phyloP scores from a whole-genome alignment of 2,797 vertebrate species.

The Margarornis squamiger region DNA sequence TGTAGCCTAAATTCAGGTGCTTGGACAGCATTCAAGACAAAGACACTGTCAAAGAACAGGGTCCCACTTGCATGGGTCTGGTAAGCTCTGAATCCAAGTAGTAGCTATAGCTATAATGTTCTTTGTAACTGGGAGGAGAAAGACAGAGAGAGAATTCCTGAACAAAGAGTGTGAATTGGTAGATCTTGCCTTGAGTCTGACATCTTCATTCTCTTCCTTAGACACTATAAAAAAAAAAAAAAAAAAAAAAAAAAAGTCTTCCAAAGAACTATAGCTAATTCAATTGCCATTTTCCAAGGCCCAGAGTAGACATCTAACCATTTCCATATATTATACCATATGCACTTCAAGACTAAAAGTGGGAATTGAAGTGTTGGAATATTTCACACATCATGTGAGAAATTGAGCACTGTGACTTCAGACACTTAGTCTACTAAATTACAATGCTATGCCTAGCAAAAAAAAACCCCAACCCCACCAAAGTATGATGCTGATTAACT shows the following conservation, averaged over 20 bases:
- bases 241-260: neutral
- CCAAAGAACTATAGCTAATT: neutral
- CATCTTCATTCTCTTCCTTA: neutral
- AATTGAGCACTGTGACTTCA: neutral
- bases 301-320: neutral
- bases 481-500: accelerated
- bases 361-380: neutral
- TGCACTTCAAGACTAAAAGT: neutral
- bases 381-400: neutral
- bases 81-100: neutral
- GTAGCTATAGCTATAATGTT: neutral
- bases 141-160: neutral
- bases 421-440: neutral
- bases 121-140: neutral
- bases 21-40: neutral
- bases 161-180: neutral
- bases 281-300: neutral
- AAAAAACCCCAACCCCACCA: too few relatives aligned
- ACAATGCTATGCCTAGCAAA: neutral
- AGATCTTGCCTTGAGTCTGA: neutral
- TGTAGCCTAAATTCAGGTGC: neutral
- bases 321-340: neutral
- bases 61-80: neutral
- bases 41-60: neutral
- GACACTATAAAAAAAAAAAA: neutral